Evolutionary conservation across 2,888 invertebrate species (phyloP).

Genomic region (Apeira syringaria): DNA sequence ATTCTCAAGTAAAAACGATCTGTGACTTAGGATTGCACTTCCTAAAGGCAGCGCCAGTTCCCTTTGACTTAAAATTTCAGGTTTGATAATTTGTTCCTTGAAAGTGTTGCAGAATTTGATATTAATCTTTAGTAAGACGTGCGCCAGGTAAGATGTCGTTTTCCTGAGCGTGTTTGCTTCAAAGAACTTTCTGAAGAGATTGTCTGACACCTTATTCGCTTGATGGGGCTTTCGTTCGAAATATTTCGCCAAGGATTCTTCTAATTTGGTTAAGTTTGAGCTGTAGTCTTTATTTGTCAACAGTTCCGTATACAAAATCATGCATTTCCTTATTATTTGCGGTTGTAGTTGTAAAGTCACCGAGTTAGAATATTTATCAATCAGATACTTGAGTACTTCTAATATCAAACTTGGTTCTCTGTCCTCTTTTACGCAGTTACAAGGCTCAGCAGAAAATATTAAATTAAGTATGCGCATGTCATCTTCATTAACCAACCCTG

Average conservation of each 20-base stretch:
- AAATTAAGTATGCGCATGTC: conserved; percentile 66
- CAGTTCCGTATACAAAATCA: conserved; percentile 70
- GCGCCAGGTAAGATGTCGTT: conserved; percentile 82
- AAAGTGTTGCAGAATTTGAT: conserved; percentile 70
- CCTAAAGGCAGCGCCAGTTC: conserved; percentile 86
- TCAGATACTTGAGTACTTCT: conserved; percentile 70
- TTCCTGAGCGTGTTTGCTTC: conserved; percentile 77
- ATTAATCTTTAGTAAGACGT: conserved; percentile 82
- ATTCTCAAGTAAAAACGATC: conserved; percentile 59
- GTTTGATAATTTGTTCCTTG: conserved; percentile 64
- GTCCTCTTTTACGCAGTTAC: conserved; percentile 67
- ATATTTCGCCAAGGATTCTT: conserved; percentile 80
- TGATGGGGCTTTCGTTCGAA: conserved; percentile 85
- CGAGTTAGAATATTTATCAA: conserved; percentile 71
- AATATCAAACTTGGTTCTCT: conserved; percentile 78
- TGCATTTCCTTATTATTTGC: conserved; percentile 59
- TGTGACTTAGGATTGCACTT: conserved; percentile 69
- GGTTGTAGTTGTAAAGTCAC: conserved; percentile 52
- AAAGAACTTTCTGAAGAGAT: conserved; percentile 82
- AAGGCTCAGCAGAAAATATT: conserved; percentile 56
- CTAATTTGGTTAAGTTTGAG: conserved; percentile 79
- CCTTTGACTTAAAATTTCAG: conserved; percentile 80
- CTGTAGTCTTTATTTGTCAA: conserved; percentile 62
- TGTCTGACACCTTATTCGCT: conserved; percentile 70
- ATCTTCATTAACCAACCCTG: conserved; percentile 66